phyloP scores from a whole-genome alignment of 2,888 invertebrate species.

The Drosophila prostipennis region DNA sequence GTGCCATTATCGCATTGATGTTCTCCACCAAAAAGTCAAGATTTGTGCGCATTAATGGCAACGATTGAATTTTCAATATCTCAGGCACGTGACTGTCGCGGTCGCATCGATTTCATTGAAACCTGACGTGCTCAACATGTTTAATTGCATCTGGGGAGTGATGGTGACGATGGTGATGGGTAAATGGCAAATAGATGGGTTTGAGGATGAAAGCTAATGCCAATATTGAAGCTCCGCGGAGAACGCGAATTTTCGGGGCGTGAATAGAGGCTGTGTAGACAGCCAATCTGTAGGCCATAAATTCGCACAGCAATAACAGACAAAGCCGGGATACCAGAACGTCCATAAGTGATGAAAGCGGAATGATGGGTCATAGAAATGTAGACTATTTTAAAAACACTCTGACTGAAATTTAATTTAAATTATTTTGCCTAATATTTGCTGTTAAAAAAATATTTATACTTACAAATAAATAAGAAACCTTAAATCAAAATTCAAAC shows the following conservation, averaged over 20 bases:
- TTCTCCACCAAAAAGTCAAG: slow-evolving; percentile 70
- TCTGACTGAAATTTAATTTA: neutral
- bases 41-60: slow-evolving; percentile 76
- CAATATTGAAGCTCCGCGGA: slow-evolving; percentile 4
- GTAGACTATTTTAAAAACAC: neutral
- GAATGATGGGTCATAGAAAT: neutral
- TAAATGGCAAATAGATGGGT: slow-evolving; percentile 11
- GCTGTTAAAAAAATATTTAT: too few species aligned
- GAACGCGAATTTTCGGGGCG: neutral
- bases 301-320: slow-evolving; percentile 41
- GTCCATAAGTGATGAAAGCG: slow-evolving; percentile 31
- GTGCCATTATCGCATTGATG: slow-evolving; percentile 76
- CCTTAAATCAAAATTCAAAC: too few species aligned
- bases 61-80: slow-evolving; percentile 80
- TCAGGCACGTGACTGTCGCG: slow-evolving; percentile 67
- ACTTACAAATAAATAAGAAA: too few species aligned
- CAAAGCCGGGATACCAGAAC: slow-evolving; percentile 12
- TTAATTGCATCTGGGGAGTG: slow-evolving; percentile 58
- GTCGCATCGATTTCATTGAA: slow-evolving; percentile 68
- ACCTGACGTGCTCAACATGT: slow-evolving; percentile 76
- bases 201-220: slow-evolving; percentile 10
- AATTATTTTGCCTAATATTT: too few species aligned
- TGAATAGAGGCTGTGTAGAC: slow-evolving; percentile 12
- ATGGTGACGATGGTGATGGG: neutral
- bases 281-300: slow-evolving; percentile 46